Conservation (phyloP, 2,888 invertebrate species). For the Drosophila nr. fundita region DNA sequence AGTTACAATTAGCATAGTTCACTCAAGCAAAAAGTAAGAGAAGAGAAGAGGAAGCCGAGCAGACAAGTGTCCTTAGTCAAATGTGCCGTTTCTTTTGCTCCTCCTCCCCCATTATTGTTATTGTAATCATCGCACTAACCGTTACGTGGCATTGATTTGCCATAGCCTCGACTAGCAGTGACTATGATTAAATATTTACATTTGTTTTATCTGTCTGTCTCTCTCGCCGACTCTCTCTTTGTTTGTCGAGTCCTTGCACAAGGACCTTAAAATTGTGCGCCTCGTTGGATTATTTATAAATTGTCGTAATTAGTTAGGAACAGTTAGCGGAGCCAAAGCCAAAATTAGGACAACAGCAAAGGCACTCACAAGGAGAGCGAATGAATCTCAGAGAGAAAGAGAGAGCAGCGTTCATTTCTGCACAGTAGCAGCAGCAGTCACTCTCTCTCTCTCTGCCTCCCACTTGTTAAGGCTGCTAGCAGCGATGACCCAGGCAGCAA, state of each 20-base stretch:
- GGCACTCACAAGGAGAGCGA: constrained; percentile 3
- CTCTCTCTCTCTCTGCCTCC: constrained; percentile 20
- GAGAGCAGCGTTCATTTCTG: constrained; percentile 75
- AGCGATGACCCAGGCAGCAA: constrained; percentile 37
- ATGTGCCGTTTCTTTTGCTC: neutral
- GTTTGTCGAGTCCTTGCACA: constrained; percentile 49
- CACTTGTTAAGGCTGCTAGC: constrained; percentile 20
- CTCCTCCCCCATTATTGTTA: neutral
- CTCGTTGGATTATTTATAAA: constrained; percentile 76
- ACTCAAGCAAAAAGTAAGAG: constrained; percentile 12
- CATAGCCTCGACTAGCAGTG: constrained; percentile 8
- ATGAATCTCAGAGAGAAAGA: constrained; percentile 6
- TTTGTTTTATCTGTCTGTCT: constrained; percentile 16
- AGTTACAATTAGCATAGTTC: constrained; percentile 53
- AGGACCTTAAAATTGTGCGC: constrained; percentile 68
- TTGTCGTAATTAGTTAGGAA: constrained; percentile 71
- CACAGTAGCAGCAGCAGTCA: constrained; percentile 25
- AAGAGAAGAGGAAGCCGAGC: constrained; percentile 6
- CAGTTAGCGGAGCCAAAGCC: constrained; percentile 37
- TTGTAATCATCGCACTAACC: neutral
- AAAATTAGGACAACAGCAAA: constrained; percentile 62
- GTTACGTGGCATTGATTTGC: constrained; percentile 28
- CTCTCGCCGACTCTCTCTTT: constrained; percentile 10
- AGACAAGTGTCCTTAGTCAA: constrained; percentile 35
- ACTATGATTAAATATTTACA: constrained; percentile 30